phyloP scores from a whole-genome alignment of 2,797 vertebrate genomes.

The Buphagus erythrorhynchus region DNA sequence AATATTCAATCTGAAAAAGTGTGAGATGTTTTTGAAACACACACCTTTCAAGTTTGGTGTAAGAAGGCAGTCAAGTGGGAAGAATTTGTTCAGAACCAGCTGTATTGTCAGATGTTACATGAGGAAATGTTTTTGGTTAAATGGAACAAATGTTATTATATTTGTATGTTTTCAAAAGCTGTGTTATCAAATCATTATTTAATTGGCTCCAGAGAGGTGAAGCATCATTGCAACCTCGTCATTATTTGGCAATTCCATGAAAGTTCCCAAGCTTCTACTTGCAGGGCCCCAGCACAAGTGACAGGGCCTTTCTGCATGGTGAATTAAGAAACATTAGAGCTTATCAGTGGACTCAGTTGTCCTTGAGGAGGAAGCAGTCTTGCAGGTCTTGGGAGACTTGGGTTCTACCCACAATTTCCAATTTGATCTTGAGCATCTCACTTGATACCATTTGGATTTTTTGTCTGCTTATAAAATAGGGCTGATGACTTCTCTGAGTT shows the following conservation, averaged over 20 bases:
- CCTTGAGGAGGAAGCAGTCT: neutral
- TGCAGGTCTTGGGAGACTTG: neutral
- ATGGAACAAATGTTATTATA: neutral
- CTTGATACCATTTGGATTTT: neutral
- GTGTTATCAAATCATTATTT: neutral
- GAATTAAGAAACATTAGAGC: neutral
- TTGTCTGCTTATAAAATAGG: neutral
- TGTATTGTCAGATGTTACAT: neutral
- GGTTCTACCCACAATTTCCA: neutral
- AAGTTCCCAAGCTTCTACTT: neutral
- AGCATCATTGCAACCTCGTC: neutral
- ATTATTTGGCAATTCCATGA: neutral
- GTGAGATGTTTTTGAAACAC: neutral
- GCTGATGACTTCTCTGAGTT: neutral
- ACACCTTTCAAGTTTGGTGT: neutral
- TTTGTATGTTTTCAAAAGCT: neutral
- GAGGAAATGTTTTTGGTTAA: neutral
- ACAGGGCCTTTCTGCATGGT: accelerated
- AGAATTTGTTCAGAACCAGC: neutral
- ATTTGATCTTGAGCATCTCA: neutral
- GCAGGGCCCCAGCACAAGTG: neutral
- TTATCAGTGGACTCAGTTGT: neutral
- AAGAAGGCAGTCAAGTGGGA: neutral
- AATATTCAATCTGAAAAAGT: neutral
- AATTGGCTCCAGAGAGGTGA: neutral